Percentiles rank a stretch among this genome's conserved stretches.
These are phyloP conservation scores for Calameuta pallipes DNA, from an alignment of 2,888 invertebrate species.

Conservation along the genomic window DNA sequence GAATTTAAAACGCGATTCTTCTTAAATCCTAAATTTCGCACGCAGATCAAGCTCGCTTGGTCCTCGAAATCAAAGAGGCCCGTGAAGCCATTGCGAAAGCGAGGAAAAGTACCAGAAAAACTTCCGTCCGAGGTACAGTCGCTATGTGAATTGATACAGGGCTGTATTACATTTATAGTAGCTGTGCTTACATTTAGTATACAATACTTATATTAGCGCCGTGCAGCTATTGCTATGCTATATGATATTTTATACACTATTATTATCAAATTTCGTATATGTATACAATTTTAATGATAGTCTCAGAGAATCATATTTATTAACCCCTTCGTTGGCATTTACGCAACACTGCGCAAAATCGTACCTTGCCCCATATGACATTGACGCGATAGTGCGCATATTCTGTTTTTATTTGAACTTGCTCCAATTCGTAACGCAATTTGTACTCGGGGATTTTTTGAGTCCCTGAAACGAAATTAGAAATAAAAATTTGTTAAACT, in stretches of 20 bases:
- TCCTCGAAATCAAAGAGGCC: constrained; percentile 46
- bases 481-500: too few species aligned
- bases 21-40: constrained; percentile 34
- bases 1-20: not conserved
- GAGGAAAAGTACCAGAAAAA: constrained; percentile 46
- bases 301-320: not conserved
- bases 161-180: not conserved
- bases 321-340: too few species aligned
- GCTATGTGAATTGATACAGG: not conserved
- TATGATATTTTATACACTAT: not conserved
- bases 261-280: not conserved
- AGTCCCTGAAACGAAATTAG: too few species aligned
- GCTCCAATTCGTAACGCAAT: too few species aligned
- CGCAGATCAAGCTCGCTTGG: constrained; percentile 52
- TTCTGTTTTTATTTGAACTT: too few species aligned
- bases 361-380: too few species aligned
- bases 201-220: not conserved
- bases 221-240: not conserved
- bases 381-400: too few species aligned
- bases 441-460: too few species aligned
- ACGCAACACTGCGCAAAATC: too few species aligned
- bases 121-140: constrained; percentile 46
- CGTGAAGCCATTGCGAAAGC: constrained; percentile 44
- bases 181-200: constrained; percentile 15
- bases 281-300: not conserved